These are phyloP conservation scores for Pungitius pungitius DNA, from an alignment of 2,113 vertebrate species.

Conservation along the genomic window DNA sequence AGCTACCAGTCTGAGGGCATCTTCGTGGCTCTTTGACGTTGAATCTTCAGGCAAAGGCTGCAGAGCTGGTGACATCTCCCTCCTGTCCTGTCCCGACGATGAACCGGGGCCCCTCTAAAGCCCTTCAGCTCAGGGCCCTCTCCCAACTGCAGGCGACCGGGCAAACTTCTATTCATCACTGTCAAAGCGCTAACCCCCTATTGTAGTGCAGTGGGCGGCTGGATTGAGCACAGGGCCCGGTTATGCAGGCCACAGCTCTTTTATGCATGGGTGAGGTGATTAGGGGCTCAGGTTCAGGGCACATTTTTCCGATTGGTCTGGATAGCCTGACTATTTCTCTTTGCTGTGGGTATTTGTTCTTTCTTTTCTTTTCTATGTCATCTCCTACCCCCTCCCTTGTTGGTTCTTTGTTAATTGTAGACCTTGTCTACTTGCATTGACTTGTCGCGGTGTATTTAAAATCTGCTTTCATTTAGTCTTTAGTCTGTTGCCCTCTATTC, in stretches of 20 bases:
- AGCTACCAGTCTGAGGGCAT: slow-evolving; percentile 5
- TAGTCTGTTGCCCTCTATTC: neutral
- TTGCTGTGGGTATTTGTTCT: slow-evolving; percentile 13
- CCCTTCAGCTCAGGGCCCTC: slow-evolving; percentile 65
- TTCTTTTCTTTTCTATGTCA: neutral
- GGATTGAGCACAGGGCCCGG: slow-evolving; percentile 69
- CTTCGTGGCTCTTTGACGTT: slow-evolving; percentile 36
- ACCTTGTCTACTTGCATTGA: neutral
- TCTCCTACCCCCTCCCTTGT: neutral
- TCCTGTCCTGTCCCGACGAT: slow-evolving; percentile 54
- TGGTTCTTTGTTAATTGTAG: slow-evolving; percentile 4
- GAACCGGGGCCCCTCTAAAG: slow-evolving; percentile 70
- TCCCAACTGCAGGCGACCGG: slow-evolving; percentile 63
- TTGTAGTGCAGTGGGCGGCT: slow-evolving; percentile 70
- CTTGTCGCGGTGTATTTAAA: neutral
- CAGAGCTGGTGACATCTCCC: slow-evolving; percentile 59
- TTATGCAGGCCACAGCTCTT: slow-evolving; percentile 76
- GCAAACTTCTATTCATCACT: slow-evolving; percentile 73
- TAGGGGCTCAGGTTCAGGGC: slow-evolving; percentile 66
- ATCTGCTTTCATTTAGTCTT: slow-evolving; percentile 1
- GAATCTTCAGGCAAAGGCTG: slow-evolving; percentile 45
- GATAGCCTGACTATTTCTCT: slow-evolving; percentile 56
- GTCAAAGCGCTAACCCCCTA: slow-evolving; percentile 77
- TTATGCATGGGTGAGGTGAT: slow-evolving; percentile 68
- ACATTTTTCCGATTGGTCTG: slow-evolving; percentile 71